Evolutionary conservation across 1,140 invertebrate species (phyloP).

Genomic region (Oncopeltus fasciatus): DNA sequence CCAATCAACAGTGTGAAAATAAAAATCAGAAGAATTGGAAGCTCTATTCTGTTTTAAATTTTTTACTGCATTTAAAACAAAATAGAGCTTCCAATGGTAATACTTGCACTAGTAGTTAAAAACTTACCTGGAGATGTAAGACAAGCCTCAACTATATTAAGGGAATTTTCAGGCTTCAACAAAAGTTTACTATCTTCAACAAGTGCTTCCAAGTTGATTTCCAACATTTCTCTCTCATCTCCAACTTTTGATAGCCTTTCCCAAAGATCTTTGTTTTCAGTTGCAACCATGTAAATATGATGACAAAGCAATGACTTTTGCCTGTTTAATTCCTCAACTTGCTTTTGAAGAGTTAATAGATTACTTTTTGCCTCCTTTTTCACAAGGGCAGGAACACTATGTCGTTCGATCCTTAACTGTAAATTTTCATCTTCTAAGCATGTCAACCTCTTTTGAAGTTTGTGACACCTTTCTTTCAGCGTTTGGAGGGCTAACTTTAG

Average conservation of each 20-base stretch:
- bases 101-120: too few relatives aligned
- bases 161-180: slow-evolving; percentile 18
- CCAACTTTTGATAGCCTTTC: slow-evolving; percentile 47
- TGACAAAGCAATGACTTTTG: slow-evolving; percentile 58
- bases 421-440: slow-evolving; percentile 59
- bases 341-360: slow-evolving; percentile 34
- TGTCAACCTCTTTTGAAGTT: slow-evolving; percentile 49
- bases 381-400: slow-evolving; percentile 23
- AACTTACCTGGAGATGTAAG: too few relatives aligned
- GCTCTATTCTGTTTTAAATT: too few relatives aligned
- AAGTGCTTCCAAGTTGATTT: slow-evolving; percentile 20
- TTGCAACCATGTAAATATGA: slow-evolving; percentile 60
- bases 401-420: slow-evolving; percentile 39
- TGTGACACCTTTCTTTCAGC: slow-evolving; percentile 60
- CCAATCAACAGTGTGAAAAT: too few relatives aligned
- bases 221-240: slow-evolving; percentile 34
- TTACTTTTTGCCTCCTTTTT: slow-evolving; percentile 23
- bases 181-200: slow-evolving; percentile 13
- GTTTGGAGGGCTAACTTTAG: slow-evolving; percentile 60
- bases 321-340: slow-evolving; percentile 48
- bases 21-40: too few relatives aligned
- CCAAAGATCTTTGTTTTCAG: slow-evolving; percentile 66
- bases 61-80: too few relatives aligned
- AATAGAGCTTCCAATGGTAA: too few relatives aligned
- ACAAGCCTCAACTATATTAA: slow-evolving; percentile 15